Conservation (phyloP, 2,113 vertebrate genomes). For the Isurus oxyrinchus region DNA sequence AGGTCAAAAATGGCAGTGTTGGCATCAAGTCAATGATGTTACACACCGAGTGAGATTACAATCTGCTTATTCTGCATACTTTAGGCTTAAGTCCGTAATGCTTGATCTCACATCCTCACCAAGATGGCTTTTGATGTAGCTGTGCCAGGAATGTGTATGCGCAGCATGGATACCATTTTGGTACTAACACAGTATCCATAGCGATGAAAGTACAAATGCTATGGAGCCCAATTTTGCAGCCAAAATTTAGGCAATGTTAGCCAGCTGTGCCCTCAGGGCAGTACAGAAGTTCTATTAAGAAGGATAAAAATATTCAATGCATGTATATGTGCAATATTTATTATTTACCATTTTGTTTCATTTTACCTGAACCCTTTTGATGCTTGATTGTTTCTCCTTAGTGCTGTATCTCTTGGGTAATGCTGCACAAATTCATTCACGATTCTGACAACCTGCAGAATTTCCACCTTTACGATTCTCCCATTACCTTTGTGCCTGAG, state of each 20-base stretch:
- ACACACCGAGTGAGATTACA: background rate
- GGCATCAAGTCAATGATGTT: background rate
- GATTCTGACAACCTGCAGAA: no score
- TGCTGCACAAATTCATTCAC: background rate
- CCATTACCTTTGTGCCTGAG: background rate
- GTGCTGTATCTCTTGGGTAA: background rate
- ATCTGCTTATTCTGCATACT: background rate
- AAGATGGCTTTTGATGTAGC: background rate
- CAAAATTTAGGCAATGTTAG: background rate
- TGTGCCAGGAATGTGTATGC: background rate
- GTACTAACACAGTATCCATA: background rate
- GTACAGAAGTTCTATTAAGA: background rate
- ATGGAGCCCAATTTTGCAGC: background rate
- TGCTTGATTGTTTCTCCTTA: background rate
- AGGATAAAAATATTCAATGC: background rate
- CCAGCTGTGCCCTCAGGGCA: background rate
- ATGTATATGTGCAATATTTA: constrained; percentile 6
- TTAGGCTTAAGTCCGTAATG: background rate
- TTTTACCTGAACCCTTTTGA: background rate
- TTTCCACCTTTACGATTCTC: background rate
- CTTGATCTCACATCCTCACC: background rate
- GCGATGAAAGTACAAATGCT: no score
- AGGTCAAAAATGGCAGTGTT: no score
- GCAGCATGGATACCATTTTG: background rate
- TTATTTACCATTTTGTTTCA: background rate